Evolutionary conservation across 1,140 invertebrate species (phyloP).

Genomic region (Ceratina japonica): DNA sequence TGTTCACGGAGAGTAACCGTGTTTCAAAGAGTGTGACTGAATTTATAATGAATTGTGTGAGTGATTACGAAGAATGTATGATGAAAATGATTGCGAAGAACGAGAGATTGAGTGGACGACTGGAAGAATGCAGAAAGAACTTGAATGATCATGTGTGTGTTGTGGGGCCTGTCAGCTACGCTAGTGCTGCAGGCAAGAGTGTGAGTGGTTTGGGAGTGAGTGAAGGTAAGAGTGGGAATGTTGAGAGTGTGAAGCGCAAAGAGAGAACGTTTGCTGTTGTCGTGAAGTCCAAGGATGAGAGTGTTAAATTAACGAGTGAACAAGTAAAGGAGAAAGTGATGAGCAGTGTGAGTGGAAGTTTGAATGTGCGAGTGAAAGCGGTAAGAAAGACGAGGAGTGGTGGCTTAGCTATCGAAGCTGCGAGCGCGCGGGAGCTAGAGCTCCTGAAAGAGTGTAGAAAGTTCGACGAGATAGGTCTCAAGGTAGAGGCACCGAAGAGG

Average conservation of each 20-base stretch:
- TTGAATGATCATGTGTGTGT: not conserved
- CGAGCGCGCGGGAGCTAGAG: slow-evolving; percentile 7
- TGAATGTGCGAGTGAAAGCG: slow-evolving; percentile 31
- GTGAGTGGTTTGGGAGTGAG: too few species aligned
- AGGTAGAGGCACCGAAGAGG: too few species aligned
- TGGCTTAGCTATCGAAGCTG: slow-evolving; percentile 12
- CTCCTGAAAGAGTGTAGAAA: not conserved
- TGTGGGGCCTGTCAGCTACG: not conserved
- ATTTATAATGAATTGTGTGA: not conserved
- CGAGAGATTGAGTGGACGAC: slow-evolving; percentile 8
- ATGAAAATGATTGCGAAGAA: not conserved
- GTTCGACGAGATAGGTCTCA: too few species aligned
- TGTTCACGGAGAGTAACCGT: too few species aligned
- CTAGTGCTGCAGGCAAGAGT: not conserved
- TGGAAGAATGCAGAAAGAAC: slow-evolving; percentile 3
- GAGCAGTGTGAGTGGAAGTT: not conserved
- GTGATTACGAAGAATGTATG: too few species aligned
- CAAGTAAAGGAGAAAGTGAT: slow-evolving; percentile 29
- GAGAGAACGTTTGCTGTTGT: too few species aligned
- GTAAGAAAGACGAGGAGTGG: not conserved
- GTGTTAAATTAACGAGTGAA: slow-evolving; percentile 23
- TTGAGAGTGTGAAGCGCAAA: not conserved
- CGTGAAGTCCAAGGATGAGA: not conserved
- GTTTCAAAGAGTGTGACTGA: not conserved
- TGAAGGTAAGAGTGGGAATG: not conserved